These are phyloP conservation scores for Gymnarchus niloticus DNA, from an alignment of 2,113 vertebrate species.

Conservation along the genomic window DNA sequence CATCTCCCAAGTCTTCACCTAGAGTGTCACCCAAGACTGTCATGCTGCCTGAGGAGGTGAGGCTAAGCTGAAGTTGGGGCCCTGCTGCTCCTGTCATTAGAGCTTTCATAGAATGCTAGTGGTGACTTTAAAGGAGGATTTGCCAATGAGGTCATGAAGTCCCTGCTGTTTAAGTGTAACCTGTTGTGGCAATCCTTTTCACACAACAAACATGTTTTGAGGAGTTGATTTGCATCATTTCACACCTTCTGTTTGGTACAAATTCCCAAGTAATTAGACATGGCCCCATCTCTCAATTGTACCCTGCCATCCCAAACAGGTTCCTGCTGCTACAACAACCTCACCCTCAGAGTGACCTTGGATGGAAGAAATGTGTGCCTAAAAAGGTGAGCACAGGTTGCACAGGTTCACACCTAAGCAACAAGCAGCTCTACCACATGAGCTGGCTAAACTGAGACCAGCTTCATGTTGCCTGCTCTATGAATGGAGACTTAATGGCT, in stretches of 20 bases:
- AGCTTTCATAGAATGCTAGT: no score
- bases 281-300: neutral
- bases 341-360: conserved; percentile 52
- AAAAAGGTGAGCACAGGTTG: conserved; percentile 47
- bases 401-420: conserved; percentile 24
- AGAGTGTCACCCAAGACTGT: conserved; percentile 33
- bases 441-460: no score
- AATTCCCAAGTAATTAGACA: neutral
- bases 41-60: conserved; percentile 47
- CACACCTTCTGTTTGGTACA: neutral
- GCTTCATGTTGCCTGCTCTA: no score
- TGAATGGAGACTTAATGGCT: no score
- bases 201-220: neutral
- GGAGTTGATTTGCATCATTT: neutral
- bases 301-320: conserved; percentile 18
- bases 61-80: neutral
- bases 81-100: neutral
- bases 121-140: no score
- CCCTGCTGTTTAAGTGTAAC: neutral
- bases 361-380: conserved; percentile 41
- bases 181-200: neutral
- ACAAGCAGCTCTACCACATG: no score
- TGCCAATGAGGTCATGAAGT: neutral
- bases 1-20: conserved; percentile 43
- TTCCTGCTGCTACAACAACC: conserved; percentile 38